These are phyloP conservation scores for Eudemis profundana DNA, from an alignment of 2,888 invertebrate genomes.

Conservation along the genomic window DNA sequence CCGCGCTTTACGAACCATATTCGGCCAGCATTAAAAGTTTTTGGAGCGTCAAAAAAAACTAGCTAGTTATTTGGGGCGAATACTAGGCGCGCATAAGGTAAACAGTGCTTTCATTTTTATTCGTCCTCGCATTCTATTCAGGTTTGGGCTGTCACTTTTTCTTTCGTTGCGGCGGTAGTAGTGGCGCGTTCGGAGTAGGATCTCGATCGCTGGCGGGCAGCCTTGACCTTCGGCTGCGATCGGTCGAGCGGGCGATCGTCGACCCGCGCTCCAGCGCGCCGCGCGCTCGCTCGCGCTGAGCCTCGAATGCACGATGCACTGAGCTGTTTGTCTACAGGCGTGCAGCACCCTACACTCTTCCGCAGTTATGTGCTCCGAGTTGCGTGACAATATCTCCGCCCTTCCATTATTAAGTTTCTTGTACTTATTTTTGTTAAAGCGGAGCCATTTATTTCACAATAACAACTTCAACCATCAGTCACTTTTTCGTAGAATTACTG, in stretches of 20 bases:
- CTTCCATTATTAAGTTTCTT: conserved; percentile 25
- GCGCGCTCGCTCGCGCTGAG: conserved; percentile 45
- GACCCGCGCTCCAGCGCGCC: conserved; percentile 59
- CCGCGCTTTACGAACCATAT: conserved; percentile 37
- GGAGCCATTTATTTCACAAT: conserved; percentile 14
- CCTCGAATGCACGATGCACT: conserved; percentile 49
- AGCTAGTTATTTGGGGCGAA: conserved; percentile 32
- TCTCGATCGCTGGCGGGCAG: conserved; percentile 69
- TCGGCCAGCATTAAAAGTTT: conserved; percentile 15
- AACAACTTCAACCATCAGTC: neutral
- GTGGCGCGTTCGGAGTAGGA: conserved; percentile 59
- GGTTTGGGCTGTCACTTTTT: conserved; percentile 84
- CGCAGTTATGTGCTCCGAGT: conserved; percentile 51
- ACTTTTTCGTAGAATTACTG: neutral
- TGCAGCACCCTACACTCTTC: conserved; percentile 49
- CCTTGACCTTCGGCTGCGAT: conserved; percentile 82
- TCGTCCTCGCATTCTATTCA: conserved; percentile 82
- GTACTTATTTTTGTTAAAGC: conserved; percentile 22
- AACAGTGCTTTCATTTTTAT: conserved; percentile 81
- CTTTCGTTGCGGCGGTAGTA: conserved; percentile 72
- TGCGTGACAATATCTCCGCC: conserved; percentile 43
- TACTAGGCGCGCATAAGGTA: conserved; percentile 46
- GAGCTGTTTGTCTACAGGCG: conserved; percentile 44
- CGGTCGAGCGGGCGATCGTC: conserved; percentile 79
- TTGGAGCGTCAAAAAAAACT: conserved; percentile 9